A percentile compares a stretch with the other conserved stretches of the same genome.
phyloP scores from a whole-genome alignment of 2,113 vertebrate species.

The Myiagra hebetior region DNA sequence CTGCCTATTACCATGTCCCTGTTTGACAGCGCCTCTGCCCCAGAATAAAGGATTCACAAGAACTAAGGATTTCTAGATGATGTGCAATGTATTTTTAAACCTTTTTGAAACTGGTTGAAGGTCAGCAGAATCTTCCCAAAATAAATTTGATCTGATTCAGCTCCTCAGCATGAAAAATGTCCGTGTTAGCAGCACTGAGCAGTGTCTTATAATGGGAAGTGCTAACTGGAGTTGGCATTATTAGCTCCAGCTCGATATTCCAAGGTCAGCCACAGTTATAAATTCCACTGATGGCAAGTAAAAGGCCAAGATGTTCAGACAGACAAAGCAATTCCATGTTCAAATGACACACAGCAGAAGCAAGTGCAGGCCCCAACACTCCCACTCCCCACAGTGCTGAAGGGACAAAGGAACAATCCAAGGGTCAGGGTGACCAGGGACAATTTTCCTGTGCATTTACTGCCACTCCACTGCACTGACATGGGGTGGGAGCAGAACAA shows the following conservation, averaged over 20 bases:
- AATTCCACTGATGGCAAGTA: background rate
- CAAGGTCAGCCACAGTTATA: background rate
- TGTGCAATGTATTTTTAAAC: background rate
- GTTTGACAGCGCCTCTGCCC: fast-evolving
- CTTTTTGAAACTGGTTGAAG: background rate
- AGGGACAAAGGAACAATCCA: background rate
- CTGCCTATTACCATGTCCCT: background rate
- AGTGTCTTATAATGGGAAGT: background rate
- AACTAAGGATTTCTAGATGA: background rate
- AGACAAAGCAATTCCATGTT: background rate
- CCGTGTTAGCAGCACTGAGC: background rate
- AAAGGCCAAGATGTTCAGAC: background rate
- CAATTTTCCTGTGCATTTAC: background rate
- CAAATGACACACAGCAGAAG: background rate
- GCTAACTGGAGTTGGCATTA: background rate
- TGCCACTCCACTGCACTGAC: background rate
- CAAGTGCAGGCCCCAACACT: background rate
- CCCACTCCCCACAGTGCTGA: background rate
- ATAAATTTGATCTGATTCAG: background rate
- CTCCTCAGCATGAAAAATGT: background rate
- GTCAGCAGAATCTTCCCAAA: background rate
- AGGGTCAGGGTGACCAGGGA: background rate
- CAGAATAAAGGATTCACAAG: background rate
- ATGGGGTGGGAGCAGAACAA: background rate
- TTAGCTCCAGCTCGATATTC: background rate